Percentiles rank a stretch among this genome's conserved stretches.
These are phyloP conservation scores for Formicarius rufipectus DNA, from an alignment of 2,113 vertebrate genomes.

Conservation along the genomic window DNA sequence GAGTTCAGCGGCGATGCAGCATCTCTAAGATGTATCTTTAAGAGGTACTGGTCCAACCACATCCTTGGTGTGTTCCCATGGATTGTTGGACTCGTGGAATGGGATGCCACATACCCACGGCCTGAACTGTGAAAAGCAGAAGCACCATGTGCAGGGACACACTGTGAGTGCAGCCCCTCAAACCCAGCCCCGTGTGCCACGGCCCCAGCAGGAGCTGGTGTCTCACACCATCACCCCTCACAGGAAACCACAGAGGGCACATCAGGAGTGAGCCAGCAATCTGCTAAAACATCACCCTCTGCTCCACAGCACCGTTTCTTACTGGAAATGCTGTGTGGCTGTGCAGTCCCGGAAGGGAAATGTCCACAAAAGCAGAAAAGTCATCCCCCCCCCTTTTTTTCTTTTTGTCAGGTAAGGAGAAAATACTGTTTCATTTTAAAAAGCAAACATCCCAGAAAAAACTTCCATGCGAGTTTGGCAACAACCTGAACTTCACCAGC, in stretches of 20 bases:
- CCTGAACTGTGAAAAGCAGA: background rate
- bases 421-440: background rate
- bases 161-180: background rate
- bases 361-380: background rate
- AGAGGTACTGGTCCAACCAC: background rate
- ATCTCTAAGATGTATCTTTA: background rate
- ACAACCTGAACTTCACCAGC: background rate
- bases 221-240: background rate
- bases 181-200: background rate
- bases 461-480: background rate
- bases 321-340: background rate
- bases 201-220: background rate
- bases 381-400: background rate
- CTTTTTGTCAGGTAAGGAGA: background rate
- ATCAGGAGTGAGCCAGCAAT: background rate
- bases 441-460: background rate
- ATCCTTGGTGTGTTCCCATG: background rate
- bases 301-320: background rate
- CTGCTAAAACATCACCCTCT: background rate
- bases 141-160: fast-evolving
- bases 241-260: fast-evolving
- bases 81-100: background rate
- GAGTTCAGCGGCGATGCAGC: background rate
- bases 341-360: fast-evolving
- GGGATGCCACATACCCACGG: fast-evolving